Evolutionary conservation across 2,797 vertebrate genomes (phyloP), one percentile per base, ranked within the genome.

Genomic region (Crypturellus tataupa): DNA sequence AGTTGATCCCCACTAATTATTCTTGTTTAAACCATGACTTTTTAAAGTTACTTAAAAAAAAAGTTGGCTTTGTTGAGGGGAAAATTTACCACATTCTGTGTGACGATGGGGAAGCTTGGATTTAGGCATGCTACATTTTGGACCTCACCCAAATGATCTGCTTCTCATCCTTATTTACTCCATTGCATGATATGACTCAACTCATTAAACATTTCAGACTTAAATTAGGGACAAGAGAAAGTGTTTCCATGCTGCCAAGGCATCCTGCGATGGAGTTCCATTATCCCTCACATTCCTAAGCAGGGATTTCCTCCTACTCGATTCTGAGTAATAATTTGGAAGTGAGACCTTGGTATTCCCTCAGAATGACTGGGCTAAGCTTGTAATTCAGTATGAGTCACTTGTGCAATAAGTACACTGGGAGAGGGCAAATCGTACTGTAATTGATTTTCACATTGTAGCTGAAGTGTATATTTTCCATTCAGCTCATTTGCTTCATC

Each of bases 241-340:
- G 81, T 87, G 86, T 88, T 97, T 95, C 71, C 63, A 80, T 93
- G 89, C 89, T 96, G 95, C 93, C 96, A 97, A 97, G 76, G 87
- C 62, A 60, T 93, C 94, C 81, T 95, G 95, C 87, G 73, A 94
- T 96, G 89, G 92, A 93, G 64, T 94, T 97, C 92, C 96, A 94
- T 97, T 96, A 93, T 93, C 91, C 95, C 79, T 87, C 94, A 94
- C 85, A 85, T 75, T 97, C 80, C 67, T 89, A 93, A 93, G 92
- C 81, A 97, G 73, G 93, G 97, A 94, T 97, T 97, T 98, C 97
- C 96, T 98, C 96, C 94, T 95, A 97, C 97, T 97, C 64, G 39
- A 10, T 96, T 96, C 81, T 98, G 97, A 98, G 94, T 97, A 98
- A 97, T 95, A 92, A 91, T 92, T 97, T 97, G 94, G 93, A 97